Evolutionary conservation across 1,140 invertebrate genomes (phyloP), one percentile per base, ranked within the genome.

Genomic region (Anastrepha obliqua): DNA sequence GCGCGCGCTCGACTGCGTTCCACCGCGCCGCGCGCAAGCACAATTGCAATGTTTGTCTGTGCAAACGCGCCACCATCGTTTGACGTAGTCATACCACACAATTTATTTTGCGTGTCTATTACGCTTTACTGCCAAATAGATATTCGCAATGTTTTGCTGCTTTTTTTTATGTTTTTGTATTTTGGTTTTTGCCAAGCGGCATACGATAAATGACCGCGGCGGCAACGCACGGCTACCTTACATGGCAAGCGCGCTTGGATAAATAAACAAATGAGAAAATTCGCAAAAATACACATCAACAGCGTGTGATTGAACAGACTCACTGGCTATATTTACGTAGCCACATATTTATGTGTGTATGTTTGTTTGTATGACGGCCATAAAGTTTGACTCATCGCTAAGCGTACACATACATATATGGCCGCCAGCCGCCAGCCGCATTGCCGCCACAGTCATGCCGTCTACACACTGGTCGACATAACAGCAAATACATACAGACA

Each of bases 381-480:
- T 47, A 81, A 81, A 81, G 47, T 81, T 81, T 81, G 74, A 81
- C 74, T 81, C 74, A 81, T 81, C 74, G 74, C n/a, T 74, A 4
- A 44, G 42, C 67, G 3, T 20, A 74, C 47, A 39, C 29, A 4
- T 8, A 20, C 29, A 39, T n/a, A 62, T 62, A 9, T 39, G 64
- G 9, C 7, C 29, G 64, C 47, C 20, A 42, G 17, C 74, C n/a
- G 74, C n/a, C 47, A 81, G 47, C 47, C 74, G 74, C 17, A 55
- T 51, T 47, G 74, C n/a, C 51, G n/a, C 74, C 47, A 81, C n/a
- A 81, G 74, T 81, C 74, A 81, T 42, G 74, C 47, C 55, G 74
- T 81, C 74, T 81, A 81, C 44, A 8, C 29, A 42, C 65, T 17
- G 11, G 65, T 44, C 13, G 29, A 29, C 29, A 29, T 29, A 29